Evolutionary conservation across 2,797 vertebrate species (phyloP).

Genomic region (Anomalospiza imberbis): DNA sequence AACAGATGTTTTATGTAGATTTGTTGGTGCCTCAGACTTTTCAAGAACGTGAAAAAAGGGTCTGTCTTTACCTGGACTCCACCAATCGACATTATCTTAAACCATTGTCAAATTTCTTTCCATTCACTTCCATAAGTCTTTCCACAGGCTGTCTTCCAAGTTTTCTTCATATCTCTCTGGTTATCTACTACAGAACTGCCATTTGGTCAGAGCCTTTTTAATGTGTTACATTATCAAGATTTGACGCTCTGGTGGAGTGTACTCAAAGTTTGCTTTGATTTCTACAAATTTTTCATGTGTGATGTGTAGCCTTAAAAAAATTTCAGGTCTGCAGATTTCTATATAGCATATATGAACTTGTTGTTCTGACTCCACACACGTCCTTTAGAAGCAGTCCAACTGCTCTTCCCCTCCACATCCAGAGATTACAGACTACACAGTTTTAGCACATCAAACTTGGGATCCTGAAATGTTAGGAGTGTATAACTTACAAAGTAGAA

Average conservation of each 20-base stretch:
- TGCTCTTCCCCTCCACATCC: neutral
- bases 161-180: neutral
- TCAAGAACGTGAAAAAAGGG: neutral
- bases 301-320: neutral
- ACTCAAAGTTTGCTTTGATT: neutral
- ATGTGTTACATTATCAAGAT: neutral
- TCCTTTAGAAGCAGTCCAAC: neutral
- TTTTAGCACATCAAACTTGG: neutral
- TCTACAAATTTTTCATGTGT: neutral
- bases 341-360: neutral
- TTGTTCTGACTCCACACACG: neutral
- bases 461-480: neutral
- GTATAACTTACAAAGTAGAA: neutral
- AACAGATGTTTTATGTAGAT: slow-evolving; percentile 9
- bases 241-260: neutral
- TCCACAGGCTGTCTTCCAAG: neutral
- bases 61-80: neutral
- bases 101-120: slow-evolving; percentile 6
- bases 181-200: neutral
- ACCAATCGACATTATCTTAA: neutral
- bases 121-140: neutral
- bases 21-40: neutral
- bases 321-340: neutral
- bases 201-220: neutral
- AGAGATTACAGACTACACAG: neutral